A percentile compares a stretch with the other conserved stretches of the same genome.
Conservation (phyloP, 2,888 invertebrate genomes). For the Oithona nana region DNA sequence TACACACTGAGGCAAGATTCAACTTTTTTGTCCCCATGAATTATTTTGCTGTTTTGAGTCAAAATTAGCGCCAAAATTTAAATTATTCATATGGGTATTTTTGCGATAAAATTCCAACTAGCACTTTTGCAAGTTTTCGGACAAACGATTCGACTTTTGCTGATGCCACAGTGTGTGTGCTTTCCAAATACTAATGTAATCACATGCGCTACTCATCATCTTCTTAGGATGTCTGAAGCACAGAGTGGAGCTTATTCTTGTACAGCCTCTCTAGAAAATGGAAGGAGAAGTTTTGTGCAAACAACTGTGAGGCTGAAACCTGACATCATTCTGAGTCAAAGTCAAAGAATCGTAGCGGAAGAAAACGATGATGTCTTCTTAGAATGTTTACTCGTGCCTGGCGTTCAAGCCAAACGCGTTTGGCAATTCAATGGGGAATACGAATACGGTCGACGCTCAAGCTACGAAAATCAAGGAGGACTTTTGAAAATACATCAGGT, state of each 20-base stretch:
- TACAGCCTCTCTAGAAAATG: neutral
- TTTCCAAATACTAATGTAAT: neutral
- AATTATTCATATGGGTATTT: too few relatives aligned
- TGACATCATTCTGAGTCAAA: slow-evolving; percentile 6
- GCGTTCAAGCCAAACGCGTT: slow-evolving; percentile 4
- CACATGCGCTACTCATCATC: neutral
- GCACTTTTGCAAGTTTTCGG: too few relatives aligned
- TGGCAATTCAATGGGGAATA: slow-evolving; percentile 6
- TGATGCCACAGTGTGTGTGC: too few relatives aligned
- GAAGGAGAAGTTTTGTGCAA: neutral
- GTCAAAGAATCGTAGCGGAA: neutral
- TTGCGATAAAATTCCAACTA: too few relatives aligned
- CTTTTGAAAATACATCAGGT: neutral
- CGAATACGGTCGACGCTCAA: neutral
- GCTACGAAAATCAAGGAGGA: neutral
- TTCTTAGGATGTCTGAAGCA: neutral
- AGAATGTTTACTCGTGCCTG: slow-evolving; percentile 3
- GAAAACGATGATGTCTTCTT: slow-evolving; percentile 11
- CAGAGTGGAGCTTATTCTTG: slow-evolving; percentile 4
- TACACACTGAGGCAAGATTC: too few relatives aligned
- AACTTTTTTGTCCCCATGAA: too few relatives aligned
- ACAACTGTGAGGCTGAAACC: slow-evolving; percentile 7
- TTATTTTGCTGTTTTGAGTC: too few relatives aligned
- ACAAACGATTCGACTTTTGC: too few relatives aligned
- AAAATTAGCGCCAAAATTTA: too few relatives aligned